phyloP scores from a whole-genome alignment of 2,113 vertebrate species.

The Polypterus bichir region DNA sequence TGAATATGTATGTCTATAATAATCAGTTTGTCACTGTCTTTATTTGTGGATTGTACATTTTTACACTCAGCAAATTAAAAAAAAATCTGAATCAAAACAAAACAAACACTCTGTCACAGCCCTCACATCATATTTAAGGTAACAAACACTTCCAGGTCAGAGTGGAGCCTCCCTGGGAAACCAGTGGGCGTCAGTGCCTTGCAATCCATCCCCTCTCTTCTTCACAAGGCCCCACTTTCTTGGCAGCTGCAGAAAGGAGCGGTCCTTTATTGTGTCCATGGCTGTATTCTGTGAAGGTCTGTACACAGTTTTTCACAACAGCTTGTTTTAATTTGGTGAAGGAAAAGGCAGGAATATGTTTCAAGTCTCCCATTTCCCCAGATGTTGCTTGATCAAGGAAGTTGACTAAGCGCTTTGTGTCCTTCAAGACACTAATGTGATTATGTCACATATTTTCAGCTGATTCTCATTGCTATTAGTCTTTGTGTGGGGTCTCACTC shows the following conservation, averaged over 20 bases:
- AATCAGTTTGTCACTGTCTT: no score
- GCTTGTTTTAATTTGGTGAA: conserved; percentile 55
- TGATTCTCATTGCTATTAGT: conserved; percentile 49
- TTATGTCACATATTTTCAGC: conserved; percentile 56
- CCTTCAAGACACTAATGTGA: conserved; percentile 52
- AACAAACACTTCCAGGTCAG: conserved; percentile 26
- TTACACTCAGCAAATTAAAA: no score
- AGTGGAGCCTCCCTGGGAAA: conserved; percentile 54
- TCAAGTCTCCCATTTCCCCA: conserved; percentile 33
- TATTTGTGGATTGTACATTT: no score
- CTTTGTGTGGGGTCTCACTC: conserved; percentile 48
- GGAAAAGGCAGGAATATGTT: conserved; percentile 42
- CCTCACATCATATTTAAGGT: no score
- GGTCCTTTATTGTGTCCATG: conserved; percentile 56
- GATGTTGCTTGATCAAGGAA: conserved; percentile 50
- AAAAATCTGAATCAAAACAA: no score
- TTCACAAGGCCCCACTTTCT: conserved; percentile 36
- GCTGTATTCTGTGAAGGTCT: conserved; percentile 43
- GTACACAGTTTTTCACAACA: conserved; percentile 40
- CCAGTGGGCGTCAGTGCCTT: conserved; percentile 52
- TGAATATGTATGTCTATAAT: no score
- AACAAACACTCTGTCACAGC: no score
- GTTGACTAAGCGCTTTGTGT: conserved; percentile 57
- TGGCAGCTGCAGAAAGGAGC: conserved; percentile 32
- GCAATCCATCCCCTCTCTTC: conserved; percentile 37